A percentile compares a stretch with the other conserved stretches of the same genome.
These are phyloP conservation scores for Ostrea edulis DNA, from an alignment of 1,140 invertebrate species.

Conservation along the genomic window DNA sequence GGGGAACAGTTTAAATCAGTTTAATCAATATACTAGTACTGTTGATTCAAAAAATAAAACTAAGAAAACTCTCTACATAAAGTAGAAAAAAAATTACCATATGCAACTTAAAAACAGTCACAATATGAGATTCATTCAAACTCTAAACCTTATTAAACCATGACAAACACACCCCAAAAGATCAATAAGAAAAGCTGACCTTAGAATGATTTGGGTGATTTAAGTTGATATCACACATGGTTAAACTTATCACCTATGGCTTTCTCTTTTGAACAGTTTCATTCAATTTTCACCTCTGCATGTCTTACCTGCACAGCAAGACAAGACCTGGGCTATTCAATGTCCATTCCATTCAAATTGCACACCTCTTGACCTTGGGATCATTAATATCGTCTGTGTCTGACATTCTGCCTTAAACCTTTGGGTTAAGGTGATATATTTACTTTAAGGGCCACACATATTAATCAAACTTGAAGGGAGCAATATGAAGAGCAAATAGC, in stretches of 20 bases:
- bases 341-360: background rate
- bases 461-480: constrained; percentile 22
- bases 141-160: background rate
- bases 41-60: background rate
- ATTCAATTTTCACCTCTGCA: background rate
- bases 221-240: background rate
- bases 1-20: background rate
- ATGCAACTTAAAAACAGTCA: background rate
- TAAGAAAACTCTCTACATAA: background rate
- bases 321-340: background rate
- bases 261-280: background rate
- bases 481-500: constrained; percentile 13
- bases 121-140: background rate
- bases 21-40: background rate
- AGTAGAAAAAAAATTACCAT: background rate
- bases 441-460: constrained; percentile 2
- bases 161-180: background rate
- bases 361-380: background rate
- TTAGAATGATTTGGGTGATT: background rate
- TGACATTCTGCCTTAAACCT: background rate
- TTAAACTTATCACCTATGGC: constrained; percentile 25
- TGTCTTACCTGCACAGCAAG: background rate
- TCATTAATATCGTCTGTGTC: constrained; percentile 22
- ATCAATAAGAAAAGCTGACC: constrained; percentile 7
- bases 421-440: constrained; percentile 21